These are phyloP conservation scores for Seira musarum DNA, from an alignment of 2,888 invertebrate genomes.

Conservation along the genomic window DNA sequence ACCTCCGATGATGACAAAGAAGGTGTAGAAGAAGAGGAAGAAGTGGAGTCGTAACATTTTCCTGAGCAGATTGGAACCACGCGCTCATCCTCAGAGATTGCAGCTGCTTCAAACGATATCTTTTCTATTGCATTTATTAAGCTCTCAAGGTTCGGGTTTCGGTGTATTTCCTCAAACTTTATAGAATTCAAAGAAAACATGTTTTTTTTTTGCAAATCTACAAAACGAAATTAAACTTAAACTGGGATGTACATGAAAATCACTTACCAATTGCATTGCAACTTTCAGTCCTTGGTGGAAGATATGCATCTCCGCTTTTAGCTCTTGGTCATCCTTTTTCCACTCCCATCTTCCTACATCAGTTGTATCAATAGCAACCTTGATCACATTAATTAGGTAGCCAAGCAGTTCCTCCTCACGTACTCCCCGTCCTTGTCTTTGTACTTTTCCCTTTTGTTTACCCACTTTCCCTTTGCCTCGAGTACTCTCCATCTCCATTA, in stretches of 20 bases:
- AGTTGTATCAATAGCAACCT: background rate
- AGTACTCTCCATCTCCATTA: too few relatives aligned
- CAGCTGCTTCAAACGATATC: background rate
- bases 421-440: background rate
- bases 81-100: background rate
- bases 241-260: too few relatives aligned
- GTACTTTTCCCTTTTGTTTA: background rate
- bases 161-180: conserved; percentile 18
- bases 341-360: background rate
- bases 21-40: background rate
- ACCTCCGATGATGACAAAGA: background rate
- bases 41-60: background rate
- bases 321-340: conserved; percentile 8
- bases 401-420: background rate
- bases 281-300: conserved; percentile 2
- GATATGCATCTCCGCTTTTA: conserved; percentile 8
- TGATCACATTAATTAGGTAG: conserved; percentile 11
- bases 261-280: conserved; percentile 22
- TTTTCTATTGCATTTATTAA: background rate
- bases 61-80: background rate
- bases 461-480: background rate
- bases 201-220: background rate
- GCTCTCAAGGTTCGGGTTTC: background rate
- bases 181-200: background rate
- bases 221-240: too few relatives aligned